A percentile compares a stretch with the other conserved stretches of the same genome.
Evolutionary conservation across 1,140 invertebrate species (phyloP).

Genomic region (Bombus vancouverensis): DNA sequence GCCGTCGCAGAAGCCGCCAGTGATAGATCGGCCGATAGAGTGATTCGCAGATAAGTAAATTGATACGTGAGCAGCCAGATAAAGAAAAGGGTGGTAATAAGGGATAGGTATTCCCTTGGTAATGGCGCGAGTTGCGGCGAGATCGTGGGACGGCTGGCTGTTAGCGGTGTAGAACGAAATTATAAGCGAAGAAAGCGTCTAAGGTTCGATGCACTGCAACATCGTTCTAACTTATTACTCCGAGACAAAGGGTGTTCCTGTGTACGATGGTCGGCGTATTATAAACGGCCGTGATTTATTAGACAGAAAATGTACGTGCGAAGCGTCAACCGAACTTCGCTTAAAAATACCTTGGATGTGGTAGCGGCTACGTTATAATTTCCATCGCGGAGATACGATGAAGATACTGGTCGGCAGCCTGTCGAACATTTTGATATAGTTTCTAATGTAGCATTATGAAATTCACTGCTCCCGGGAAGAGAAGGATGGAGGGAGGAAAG

Average conservation of each 20-base stretch:
- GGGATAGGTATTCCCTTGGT: conserved; percentile 58
- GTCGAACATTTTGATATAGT: not conserved
- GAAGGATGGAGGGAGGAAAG: not conserved
- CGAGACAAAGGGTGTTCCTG: conserved; percentile 19
- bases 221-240: conserved; percentile 34
- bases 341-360: conserved; percentile 21
- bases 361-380: conserved; percentile 34
- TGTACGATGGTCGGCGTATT: not conserved
- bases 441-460: not conserved
- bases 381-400: conserved; percentile 32
- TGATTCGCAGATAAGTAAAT: conserved; percentile 71
- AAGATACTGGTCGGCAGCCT: not conserved
- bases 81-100: conserved; percentile 66
- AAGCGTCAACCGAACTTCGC: conserved; percentile 13
- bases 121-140: conserved; percentile 61
- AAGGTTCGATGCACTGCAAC: conserved; percentile 55
- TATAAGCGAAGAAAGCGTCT: conserved; percentile 56
- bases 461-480: not conserved
- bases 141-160: conserved; percentile 48
- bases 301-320: not conserved
- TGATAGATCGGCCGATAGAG: conserved; percentile 60
- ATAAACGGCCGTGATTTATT: conserved; percentile 42
- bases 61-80: conserved; percentile 68
- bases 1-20: conserved; percentile 49
- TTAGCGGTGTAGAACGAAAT: conserved; percentile 62